Conservation (phyloP, 1,140 invertebrate genomes). For the Stratiolaelaps scimitus region DNA sequence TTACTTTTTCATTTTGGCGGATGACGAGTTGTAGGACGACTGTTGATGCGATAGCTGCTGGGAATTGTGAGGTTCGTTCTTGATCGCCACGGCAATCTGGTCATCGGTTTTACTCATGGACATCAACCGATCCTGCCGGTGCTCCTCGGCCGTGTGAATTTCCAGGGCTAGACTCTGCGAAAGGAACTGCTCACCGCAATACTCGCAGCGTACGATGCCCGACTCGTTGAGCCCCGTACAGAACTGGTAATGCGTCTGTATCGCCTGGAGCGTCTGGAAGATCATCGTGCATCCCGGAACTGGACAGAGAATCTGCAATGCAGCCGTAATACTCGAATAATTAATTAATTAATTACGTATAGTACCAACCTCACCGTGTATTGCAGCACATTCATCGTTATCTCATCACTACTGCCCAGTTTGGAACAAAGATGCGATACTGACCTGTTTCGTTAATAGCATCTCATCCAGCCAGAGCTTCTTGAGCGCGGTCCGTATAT, state of each 20-base stretch:
- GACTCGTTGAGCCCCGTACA: slow-evolving; percentile 22
- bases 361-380: too few species aligned
- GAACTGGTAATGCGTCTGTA: slow-evolving; percentile 22
- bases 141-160: slow-evolving; percentile 22
- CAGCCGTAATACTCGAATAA: too few species aligned
- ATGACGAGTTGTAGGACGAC: background rate
- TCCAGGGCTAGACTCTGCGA: slow-evolving; percentile 17
- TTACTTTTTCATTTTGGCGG: slow-evolving; percentile 26
- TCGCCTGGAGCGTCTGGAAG: slow-evolving; percentile 3
- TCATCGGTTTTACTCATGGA: slow-evolving; percentile 20
- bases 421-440: too few species aligned
- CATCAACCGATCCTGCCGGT: slow-evolving; percentile 5
- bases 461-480: slow-evolving; percentile 26
- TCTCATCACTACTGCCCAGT: too few species aligned
- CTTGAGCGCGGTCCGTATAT: slow-evolving; percentile 12
- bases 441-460: slow-evolving; percentile 18
- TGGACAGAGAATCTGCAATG: slow-evolving; percentile 3
- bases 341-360: too few species aligned
- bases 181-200: slow-evolving; percentile 20
- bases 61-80: too few species aligned
- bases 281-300: slow-evolving; percentile 24
- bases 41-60: too few species aligned
- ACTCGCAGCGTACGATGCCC: slow-evolving; percentile 24
- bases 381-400: too few species aligned
- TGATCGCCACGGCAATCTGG: background rate